phyloP scores from a whole-genome alignment of 2,888 invertebrate genomes.

The Xestia c-nigrum region DNA sequence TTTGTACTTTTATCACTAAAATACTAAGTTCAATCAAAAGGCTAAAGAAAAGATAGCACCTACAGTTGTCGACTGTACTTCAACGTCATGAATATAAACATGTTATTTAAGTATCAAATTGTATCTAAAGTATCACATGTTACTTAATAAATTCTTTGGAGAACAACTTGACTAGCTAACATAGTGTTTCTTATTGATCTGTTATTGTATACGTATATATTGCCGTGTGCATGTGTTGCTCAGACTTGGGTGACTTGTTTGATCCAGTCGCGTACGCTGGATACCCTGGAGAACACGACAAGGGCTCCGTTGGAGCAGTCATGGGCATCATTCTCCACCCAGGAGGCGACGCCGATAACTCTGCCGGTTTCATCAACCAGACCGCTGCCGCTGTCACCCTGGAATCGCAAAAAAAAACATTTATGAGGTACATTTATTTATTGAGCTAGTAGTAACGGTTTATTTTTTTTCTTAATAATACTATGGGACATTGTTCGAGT shows the following conservation, averaged over 20 bases:
- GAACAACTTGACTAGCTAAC: constrained; percentile 65
- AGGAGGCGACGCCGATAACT: constrained; percentile 84
- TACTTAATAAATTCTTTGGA: constrained; percentile 59
- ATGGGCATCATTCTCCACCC: constrained; percentile 85
- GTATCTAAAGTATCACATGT: constrained; percentile 50
- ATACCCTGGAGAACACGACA: constrained; percentile 83
- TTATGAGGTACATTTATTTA: neutral
- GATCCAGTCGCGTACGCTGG: constrained; percentile 82
- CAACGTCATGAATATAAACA: constrained; percentile 34
- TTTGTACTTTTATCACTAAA: constrained; percentile 54
- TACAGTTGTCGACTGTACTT: constrained; percentile 6
- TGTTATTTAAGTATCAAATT: constrained; percentile 34
- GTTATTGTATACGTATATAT: constrained; percentile 56
- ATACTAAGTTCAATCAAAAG: constrained; percentile 49
- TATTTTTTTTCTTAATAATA: neutral
- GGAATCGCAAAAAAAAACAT: constrained; percentile 28
- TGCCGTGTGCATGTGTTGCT: constrained; percentile 30
- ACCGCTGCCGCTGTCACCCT: constrained; percentile 89
- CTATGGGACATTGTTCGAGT: neutral
- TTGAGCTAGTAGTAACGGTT: neutral
- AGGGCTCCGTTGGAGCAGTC: constrained; percentile 80
- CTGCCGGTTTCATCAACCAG: constrained; percentile 78
- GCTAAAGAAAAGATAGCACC: constrained; percentile 35
- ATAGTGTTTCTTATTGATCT: constrained; percentile 56
- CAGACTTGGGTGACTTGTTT: constrained; percentile 77